Base-by-base conservation (phyloP, 2,113 vertebrate genomes). In the Amphiprion ocellaris region DNA sequence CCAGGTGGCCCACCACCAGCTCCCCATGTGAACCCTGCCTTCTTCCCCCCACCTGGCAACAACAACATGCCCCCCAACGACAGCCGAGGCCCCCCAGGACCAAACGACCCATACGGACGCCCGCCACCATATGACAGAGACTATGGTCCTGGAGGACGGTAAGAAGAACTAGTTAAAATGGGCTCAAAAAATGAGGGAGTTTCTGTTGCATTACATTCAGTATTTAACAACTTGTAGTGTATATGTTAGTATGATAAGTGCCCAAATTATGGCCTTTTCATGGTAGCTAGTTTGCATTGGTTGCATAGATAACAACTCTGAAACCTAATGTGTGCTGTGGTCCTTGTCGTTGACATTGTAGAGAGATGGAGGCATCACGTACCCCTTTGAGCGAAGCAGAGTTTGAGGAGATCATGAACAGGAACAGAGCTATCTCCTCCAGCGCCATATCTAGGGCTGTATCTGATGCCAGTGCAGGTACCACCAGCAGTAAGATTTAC, bases 321-420 rank as follows among this genome's bases (percentile, higher is more conserved):
- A 19, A 47, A 30, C 15, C 11, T 33, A 37, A 9, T 1, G 26
- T 3, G 2, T 1, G 0, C 1, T 1, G 1, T 41, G 2, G 49
- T 24, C 3, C 9, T 10, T 41, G 19, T 61, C 21, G 73, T 7
- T 83, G 49, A 49, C 14, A 67, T 44, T 80, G n/a, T 78, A 99
- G 98, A 92, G 98, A 99, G 80, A 98, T 99, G 96, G 98, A 99
- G 90, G 94, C 97, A 58, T 96, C 97, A 30, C 96, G 98, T 83
- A 96, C 97, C 5, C 97, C 98, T 78, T 86, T 99, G 86, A 99
- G 97, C 74, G 98, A 99, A 94, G 97, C 98, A 37, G 98, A 99
- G 91, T 99, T 99, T 95, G 98, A 99, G 94, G 98, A 99, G 96
- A 99, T 99, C 80, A 99, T 99, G 98, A 99, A 99, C 92, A 95